phyloP scores from a whole-genome alignment of 2,113 vertebrate genomes.

The Plecotus auritus region DNA sequence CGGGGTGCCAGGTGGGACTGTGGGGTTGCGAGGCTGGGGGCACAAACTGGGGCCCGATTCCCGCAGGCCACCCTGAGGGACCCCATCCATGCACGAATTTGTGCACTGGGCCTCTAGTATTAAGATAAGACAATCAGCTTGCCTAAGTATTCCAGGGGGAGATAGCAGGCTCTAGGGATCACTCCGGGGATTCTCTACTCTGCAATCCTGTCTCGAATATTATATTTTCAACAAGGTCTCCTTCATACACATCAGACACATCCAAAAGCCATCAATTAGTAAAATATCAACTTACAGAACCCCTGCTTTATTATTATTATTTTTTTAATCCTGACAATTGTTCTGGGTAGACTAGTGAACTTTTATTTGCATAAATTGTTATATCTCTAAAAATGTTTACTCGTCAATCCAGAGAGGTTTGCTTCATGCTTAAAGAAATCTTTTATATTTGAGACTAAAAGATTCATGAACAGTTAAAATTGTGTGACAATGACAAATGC shows the following conservation, averaged over 20 bases:
- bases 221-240: background rate
- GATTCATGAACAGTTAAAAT: background rate
- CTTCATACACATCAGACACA: background rate
- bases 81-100: too few species aligned
- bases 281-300: background rate
- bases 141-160: background rate
- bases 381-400: background rate
- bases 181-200: background rate
- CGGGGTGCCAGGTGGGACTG: too few species aligned
- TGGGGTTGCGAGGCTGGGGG: too few species aligned
- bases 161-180: background rate
- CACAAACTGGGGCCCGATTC: rapidly evolving
- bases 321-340: background rate
- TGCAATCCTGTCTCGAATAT: background rate
- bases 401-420: background rate
- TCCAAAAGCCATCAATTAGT: background rate
- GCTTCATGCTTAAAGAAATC: background rate
- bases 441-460: constrained; percentile 10
- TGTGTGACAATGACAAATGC: background rate
- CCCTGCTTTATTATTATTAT: background rate
- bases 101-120: background rate
- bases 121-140: background rate
- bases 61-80: too few species aligned
- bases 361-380: background rate
- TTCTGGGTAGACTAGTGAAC: background rate